Evolutionary conservation across 2,888 invertebrate species (phyloP), one percentile per base, ranked within the genome.

Genomic region (Lepidochrysops patricia): DNA sequence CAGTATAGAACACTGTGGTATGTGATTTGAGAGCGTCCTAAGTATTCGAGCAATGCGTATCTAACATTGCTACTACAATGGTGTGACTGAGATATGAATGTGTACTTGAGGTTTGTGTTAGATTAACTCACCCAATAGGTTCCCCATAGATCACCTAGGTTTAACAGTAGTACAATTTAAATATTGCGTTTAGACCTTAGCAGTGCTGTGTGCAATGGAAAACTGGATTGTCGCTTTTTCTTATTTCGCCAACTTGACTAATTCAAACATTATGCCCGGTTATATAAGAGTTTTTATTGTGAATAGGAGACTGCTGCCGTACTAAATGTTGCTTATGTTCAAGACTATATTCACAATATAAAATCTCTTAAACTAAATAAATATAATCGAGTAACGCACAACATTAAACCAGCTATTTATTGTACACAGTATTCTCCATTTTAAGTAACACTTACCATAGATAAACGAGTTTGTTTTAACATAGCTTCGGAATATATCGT

Each of bases 101-200:
- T 27, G 54, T 54, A 23, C 19, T 54, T 19, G 32, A 32, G 29
- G 12, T 54, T 54, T 32, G 54, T 32, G 15, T 54, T 29, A 19
- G 29, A 9, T 12, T 32, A 12, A 54, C 27, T 54, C 54, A 32
- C 54, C 32, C 13, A 54, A 54, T 54, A 54, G 32, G 48, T 25
- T 19, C 13, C 32, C 54, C 27, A 15, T 54, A 54, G 54, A 15
- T 29, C 26, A 32, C 54, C 19, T 54, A 54, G 54, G 29, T 54
- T 2, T 34, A 27, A 52, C 29, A 54, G 54, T 54, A 54, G 54
- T 32, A 52, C 54, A 54, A 54, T 54, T 54, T 43, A 19, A 43
- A 19, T 43, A 43, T 29, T 32, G 19, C 23, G 34, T 43, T 43
- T 13, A 23, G n/a, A 9, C 7, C 9, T 12, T 43, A 19, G 19